Evolutionary conservation across 2,888 invertebrate genomes (phyloP), one percentile per base, ranked within the genome.

Genomic region (Eilema sororculum): DNA sequence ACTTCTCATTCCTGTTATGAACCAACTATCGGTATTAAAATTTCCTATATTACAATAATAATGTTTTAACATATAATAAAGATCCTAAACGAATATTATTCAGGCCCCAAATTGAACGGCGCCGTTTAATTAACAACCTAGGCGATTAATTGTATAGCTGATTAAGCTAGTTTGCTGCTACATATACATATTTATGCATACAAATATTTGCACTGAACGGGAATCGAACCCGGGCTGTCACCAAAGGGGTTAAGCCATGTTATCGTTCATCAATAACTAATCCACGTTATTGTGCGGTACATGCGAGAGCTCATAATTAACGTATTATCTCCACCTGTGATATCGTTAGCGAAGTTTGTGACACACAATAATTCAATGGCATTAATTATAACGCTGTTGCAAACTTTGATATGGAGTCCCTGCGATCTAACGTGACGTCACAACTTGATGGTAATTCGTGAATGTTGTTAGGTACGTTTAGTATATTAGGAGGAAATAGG

Each of bases 351-450:
- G n/a, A 76, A 82, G 65, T 76, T 79, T 63, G 37, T 64, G 65
- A 74, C 33, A 70, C 70, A 75, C 69, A 80, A 76, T 81, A 76
- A 74, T 77, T 76, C 65, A 74, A 69, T 75, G 61, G 24, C 74
- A 76, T 75, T 75, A 82, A 80, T 80, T 77, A 75, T 76, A 76
- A 74, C 68, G 68, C 57, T 72, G 73, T 77, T 65, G 71, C 73
- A 37, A 83, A 83, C 73, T 78, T 81, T 78, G 77, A 83, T 75
- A 72, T 78, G 74, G 72, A 73, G 72, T 71, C 57, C 73, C 68
- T 68, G 61, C 67, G 73, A 74, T 69, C 57, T 75, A 73, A 75
- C 73, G 78, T 77, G 68, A 77, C 79, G 76, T 75, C 66, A 75
- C 61, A 78, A 78, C 70, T 82, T 80, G 68, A 76, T 75, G 71